Evolutionary conservation across 2,888 invertebrate species (phyloP), one percentile per base, ranked within the genome.

Genomic region (Drosophila paucipuncta): DNA sequence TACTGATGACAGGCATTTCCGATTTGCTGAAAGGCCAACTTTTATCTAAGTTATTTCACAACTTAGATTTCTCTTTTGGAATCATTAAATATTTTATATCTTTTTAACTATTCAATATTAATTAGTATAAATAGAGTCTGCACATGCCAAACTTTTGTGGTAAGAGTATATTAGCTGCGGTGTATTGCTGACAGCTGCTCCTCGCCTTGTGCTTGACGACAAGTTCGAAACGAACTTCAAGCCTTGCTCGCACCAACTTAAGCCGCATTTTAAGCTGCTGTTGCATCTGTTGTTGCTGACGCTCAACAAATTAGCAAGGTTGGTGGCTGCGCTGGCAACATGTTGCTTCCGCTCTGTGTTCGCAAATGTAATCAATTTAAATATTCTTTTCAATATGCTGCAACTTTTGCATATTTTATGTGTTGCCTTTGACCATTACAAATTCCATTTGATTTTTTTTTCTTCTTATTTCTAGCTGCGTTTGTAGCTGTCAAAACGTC

Each of bases 321-420:
- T 78, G 79, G 62, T 66, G 62, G 37, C 43, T 41, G 55, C 54
- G 52, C 60, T 72, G 66, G 86, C 84, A 89, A 84, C 85, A 85
- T 86, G 84, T 89, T 85, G 82, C 86, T 84, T 80, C 72, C 78
- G 80, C 68, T 62, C 67, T 65, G 50, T 50, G 65, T 30, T 49
- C 50, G 64, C 66, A 77, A 74, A 64, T 55, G 16, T 31, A 22
- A 62, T 61, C 22, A 41, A 69, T 62, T 63, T 59, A 41, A 58
- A 74, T 66, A 31, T 59, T 58, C 65, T 57, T 59, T 62, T 58
- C 49, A 41, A 57, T 59, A 50, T 61, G 65, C 49, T 75, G 37
- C 70, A 35, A 55, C 60, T 69, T 64, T 69, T 61, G 62, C 63
- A 81, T 76, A 64, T 71, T 85, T 85, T 47, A 71, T 68, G 57